These are phyloP conservation scores for Sciurus carolinensis DNA, from an alignment of 2,797 vertebrate species.

Conservation along the genomic window DNA sequence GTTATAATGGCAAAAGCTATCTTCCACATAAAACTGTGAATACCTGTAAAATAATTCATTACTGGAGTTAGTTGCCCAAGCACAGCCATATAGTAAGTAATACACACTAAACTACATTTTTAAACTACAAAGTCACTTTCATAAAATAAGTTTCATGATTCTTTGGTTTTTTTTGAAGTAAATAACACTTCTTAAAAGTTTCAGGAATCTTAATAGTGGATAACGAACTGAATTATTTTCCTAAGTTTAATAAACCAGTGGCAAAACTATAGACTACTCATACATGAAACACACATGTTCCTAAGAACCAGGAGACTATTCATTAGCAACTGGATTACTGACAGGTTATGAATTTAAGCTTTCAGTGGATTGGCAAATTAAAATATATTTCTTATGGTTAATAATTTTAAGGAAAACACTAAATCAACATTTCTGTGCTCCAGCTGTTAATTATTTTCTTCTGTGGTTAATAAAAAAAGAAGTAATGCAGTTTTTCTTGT, in stretches of 20 bases:
- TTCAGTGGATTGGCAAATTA: neutral
- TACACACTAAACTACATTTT: slow-evolving; percentile 7
- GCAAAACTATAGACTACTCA: slow-evolving; percentile 26
- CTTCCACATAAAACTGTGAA: slow-evolving; percentile 94
- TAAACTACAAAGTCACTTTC: slow-evolving; percentile 51
- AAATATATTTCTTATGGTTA: slow-evolving; percentile 56
- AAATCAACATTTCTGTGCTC: slow-evolving; percentile 65
- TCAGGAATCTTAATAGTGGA: slow-evolving; percentile 21
- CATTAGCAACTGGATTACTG: neutral
- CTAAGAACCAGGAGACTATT: neutral
- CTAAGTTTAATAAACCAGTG: neutral
- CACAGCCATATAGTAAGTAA: slow-evolving; percentile 34
- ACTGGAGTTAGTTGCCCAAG: slow-evolving; percentile 43
- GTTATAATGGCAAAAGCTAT: slow-evolving; percentile 98
- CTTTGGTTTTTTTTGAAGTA: slow-evolving; percentile 58
- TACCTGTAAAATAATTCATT: slow-evolving; percentile 91
- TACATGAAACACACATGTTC: neutral
- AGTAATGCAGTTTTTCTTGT: slow-evolving; percentile 22
- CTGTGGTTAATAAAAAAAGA: slow-evolving; percentile 54
- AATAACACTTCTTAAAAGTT: slow-evolving; percentile 3
- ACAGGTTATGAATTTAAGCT: slow-evolving; percentile 31
- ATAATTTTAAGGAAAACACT: slow-evolving; percentile 69
- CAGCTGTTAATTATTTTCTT: slow-evolving; percentile 65
- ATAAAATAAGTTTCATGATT: slow-evolving; percentile 55
- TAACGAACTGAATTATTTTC: slow-evolving; percentile 32